Evolutionary conservation across 2,797 vertebrate species (phyloP).

Genomic region (Liasis olivaceus): DNA sequence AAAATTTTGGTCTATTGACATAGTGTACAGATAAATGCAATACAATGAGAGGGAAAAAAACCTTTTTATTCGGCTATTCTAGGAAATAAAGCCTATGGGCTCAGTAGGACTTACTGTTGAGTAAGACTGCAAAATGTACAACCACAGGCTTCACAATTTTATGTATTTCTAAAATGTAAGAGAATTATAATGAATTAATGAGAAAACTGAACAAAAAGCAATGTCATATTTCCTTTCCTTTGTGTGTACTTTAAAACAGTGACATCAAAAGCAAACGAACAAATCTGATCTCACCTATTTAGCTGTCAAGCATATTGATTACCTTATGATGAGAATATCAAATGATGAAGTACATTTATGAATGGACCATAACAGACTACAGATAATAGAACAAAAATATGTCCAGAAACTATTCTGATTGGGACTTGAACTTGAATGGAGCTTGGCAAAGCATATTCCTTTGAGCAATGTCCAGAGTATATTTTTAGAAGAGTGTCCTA

Average conservation of each 20-base stretch:
- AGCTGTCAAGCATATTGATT: neutral
- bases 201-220: neutral
- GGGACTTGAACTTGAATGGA: neutral
- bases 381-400: neutral
- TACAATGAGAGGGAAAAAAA: neutral
- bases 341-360: constrained; percentile 16
- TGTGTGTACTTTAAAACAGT: neutral
- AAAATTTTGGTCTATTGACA: no score
- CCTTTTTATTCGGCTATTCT: neutral
- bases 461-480: neutral
- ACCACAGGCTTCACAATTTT: neutral
- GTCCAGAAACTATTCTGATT: neutral
- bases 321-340: neutral
- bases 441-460: neutral
- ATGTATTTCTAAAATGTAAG: neutral
- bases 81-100: neutral
- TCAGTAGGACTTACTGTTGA: neutral
- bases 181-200: neutral
- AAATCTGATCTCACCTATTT: neutral
- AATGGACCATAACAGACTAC: neutral
- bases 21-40: neutral
- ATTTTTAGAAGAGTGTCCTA: neutral
- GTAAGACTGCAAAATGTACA: neutral
- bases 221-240: neutral
- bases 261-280: neutral